Conservation (phyloP, 2,113 vertebrate species). For the Syngnathus scovelli region DNA sequence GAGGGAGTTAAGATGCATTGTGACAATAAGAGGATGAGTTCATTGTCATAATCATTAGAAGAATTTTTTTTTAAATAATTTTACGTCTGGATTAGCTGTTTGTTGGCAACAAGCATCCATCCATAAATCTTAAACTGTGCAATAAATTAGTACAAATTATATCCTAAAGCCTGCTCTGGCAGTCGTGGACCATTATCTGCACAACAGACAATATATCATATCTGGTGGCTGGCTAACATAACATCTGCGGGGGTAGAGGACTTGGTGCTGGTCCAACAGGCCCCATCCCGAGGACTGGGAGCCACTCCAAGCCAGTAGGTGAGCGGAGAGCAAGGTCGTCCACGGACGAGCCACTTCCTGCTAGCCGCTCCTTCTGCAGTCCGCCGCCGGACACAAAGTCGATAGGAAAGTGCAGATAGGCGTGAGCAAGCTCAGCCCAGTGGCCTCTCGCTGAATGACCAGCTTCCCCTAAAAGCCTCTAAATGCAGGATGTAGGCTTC, state of each 20-base stretch:
- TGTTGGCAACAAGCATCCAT: neutral
- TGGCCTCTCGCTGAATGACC: constrained; percentile 63
- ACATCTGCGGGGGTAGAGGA: constrained; percentile 77
- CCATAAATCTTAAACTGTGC: neutral
- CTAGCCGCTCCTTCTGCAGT: constrained; percentile 59
- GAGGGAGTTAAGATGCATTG: neutral
- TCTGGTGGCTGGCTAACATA: constrained; percentile 63
- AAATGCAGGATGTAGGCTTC: constrained; percentile 70
- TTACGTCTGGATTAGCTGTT: neutral
- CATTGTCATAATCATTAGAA: neutral
- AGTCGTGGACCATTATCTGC: constrained; percentile 23
- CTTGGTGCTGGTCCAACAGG: constrained; percentile 75
- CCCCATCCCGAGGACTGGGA: constrained; percentile 75
- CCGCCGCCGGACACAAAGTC: constrained; percentile 52
- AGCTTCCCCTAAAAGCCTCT: constrained; percentile 70
- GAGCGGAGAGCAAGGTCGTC: constrained; percentile 77
- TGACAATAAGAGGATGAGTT: neutral
- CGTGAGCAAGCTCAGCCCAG: constrained; percentile 56
- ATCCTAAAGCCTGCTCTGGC: neutral
- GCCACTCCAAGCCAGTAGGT: constrained; percentile 76
- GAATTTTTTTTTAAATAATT: no score
- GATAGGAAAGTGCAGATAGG: constrained; percentile 61
- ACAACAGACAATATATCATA: constrained; percentile 63
- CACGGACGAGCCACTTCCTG: constrained; percentile 67
- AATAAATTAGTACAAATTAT: neutral